These are phyloP conservation scores for Drosophila ironensis DNA, from an alignment of 1,140 invertebrate genomes.

Conservation along the genomic window DNA sequence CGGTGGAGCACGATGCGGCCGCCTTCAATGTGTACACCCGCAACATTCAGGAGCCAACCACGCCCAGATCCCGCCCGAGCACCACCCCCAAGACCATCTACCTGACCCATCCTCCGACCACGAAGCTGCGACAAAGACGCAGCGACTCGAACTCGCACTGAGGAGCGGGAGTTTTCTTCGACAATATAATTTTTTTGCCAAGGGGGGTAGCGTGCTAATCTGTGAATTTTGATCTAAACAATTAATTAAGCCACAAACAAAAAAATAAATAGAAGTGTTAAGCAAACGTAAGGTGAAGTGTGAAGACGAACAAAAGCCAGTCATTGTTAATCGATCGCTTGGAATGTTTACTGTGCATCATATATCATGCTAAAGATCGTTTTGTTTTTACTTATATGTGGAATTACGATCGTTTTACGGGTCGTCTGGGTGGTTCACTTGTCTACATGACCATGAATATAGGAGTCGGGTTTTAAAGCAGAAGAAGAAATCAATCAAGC, in stretches of 20 bases:
- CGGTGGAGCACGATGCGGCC: conserved; percentile 62
- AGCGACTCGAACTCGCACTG: neutral
- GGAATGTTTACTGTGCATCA: conserved; percentile 4
- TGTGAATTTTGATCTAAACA: conserved; percentile 70
- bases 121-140: conserved; percentile 5
- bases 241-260: conserved; percentile 59
- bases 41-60: conserved; percentile 40
- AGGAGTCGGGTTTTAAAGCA: too few relatives aligned
- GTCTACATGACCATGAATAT: too few relatives aligned
- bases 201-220: conserved; percentile 32
- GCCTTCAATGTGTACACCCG: conserved; percentile 67
- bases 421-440: neutral
- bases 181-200: neutral
- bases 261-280: conserved; percentile 63
- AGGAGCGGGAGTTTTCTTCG: too few relatives aligned
- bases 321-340: conserved; percentile 10
- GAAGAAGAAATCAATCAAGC: too few relatives aligned
- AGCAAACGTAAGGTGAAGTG: conserved; percentile 28
- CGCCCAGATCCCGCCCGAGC: conserved; percentile 42
- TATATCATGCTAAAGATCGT: neutral
- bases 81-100: conserved; percentile 60
- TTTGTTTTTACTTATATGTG: neutral
- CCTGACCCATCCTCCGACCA: conserved; percentile 56
- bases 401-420: neutral
- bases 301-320: conserved; percentile 19